Percentiles rank a stretch among this genome's conserved stretches.
Conservation (phyloP, 1,140 invertebrate species). For the Brachystomella parvula region DNA sequence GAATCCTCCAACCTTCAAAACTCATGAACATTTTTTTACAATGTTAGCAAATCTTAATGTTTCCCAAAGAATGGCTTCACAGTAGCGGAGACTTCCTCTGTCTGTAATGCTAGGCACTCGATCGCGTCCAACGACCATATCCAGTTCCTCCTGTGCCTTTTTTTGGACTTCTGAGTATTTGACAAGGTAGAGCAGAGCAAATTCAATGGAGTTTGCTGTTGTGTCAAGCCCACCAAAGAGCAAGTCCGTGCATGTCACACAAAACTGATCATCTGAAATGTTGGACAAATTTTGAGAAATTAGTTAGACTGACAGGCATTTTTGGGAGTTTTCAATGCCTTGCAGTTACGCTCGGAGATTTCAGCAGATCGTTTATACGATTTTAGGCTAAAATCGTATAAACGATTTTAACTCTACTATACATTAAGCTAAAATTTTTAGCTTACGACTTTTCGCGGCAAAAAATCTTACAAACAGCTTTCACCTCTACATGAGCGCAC, state of each 20-base stretch:
- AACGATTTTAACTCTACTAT: too few relatives aligned
- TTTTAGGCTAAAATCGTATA: too few relatives aligned
- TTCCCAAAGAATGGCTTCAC: conserved; percentile 3
- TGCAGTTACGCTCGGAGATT: too few relatives aligned
- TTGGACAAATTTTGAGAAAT: background rate
- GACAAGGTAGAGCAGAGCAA: conserved; percentile 35
- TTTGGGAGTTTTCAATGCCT: too few relatives aligned
- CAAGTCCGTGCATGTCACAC: conserved; percentile 1
- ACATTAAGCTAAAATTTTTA: too few relatives aligned
- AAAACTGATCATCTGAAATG: conserved; percentile 1
- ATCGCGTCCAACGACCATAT: conserved; percentile 39
- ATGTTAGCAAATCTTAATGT: background rate
- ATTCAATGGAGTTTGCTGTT: conserved; percentile 9
- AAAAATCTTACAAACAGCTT: too few relatives aligned
- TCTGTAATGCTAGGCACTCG: conserved; percentile 1
- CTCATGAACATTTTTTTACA: conserved; percentile 14
- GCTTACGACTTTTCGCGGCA: too few relatives aligned
- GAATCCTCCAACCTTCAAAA: background rate
- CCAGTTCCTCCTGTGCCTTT: conserved; percentile 42
- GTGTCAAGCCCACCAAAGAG: conserved; percentile 7
- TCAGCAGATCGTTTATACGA: too few relatives aligned
- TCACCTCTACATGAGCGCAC: too few relatives aligned
- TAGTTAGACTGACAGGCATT: too few relatives aligned
- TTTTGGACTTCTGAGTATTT: conserved; percentile 42
- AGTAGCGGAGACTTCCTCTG: conserved; percentile 6